Conservation (phyloP, 1,140 invertebrate genomes). For the Danaus plexippus region DNA sequence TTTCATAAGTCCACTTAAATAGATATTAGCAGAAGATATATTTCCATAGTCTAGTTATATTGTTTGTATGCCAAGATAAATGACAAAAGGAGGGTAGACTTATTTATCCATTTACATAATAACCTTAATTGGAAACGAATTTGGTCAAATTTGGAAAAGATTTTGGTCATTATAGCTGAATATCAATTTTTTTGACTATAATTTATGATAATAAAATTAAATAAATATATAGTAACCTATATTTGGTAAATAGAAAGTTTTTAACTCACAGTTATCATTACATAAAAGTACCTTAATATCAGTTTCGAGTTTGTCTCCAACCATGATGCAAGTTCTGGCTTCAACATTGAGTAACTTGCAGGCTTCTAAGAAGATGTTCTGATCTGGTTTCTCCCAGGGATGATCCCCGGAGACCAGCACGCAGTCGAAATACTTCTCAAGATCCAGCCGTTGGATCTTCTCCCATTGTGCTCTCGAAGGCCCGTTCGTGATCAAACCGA, state of each 20-base stretch:
- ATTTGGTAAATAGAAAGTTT: no score
- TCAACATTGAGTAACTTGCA: slow-evolving; percentile 81
- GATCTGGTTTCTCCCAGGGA: slow-evolving; percentile 86
- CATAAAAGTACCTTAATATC: slow-evolving; percentile 76
- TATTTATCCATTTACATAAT: neutral
- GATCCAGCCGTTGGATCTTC: slow-evolving; percentile 79
- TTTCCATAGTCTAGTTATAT: no score
- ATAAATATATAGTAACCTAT: no score
- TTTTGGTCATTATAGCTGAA: no score
- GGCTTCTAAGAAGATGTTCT: slow-evolving; percentile 83
- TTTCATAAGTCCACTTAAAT: no score
- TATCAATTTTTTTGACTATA: no score
- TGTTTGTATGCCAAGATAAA: no score
- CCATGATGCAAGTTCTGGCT: slow-evolving; percentile 84
- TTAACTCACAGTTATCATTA: no score
- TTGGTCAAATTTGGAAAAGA: neutral
- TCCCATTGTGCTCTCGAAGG: slow-evolving; percentile 89
- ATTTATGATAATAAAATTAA: no score
- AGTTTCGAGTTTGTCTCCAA: slow-evolving; percentile 88
- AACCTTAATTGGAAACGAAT: slow-evolving; percentile 1
- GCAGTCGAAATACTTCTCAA: slow-evolving; percentile 82
- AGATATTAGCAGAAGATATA: no score
- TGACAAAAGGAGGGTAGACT: no score
- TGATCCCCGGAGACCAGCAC: slow-evolving; percentile 86
- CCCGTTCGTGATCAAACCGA: slow-evolving; percentile 88